These are phyloP conservation scores for Scaptodrosophila lebanonensis DNA, from an alignment of 1,140 invertebrate species.

Conservation along the genomic window DNA sequence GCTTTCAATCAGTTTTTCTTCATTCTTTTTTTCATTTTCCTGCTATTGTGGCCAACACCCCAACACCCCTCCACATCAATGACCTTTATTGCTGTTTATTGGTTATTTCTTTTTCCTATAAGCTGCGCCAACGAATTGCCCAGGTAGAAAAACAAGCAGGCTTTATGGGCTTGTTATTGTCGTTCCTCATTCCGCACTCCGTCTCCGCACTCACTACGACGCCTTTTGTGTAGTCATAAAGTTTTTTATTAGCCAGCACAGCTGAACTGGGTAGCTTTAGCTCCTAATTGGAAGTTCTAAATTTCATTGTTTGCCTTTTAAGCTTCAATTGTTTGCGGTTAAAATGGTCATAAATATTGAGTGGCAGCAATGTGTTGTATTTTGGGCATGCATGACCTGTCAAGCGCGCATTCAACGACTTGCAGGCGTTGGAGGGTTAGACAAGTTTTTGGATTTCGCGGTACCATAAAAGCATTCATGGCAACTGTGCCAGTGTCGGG, in stretches of 20 bases:
- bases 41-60: conserved; percentile 5
- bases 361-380: conserved; percentile 33
- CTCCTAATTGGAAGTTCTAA: conserved; percentile 72
- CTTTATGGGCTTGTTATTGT: conserved; percentile 71
- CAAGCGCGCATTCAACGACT: conserved; percentile 44
- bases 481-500: too few species aligned
- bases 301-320: conserved; percentile 72
- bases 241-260: conserved; percentile 26
- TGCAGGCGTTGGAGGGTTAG: too few species aligned
- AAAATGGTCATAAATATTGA: conserved; percentile 65
- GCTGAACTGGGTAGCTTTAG: conserved; percentile 26
- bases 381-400: conserved; percentile 26
- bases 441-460: too few species aligned
- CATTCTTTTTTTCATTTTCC: conserved; percentile 13
- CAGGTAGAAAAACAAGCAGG: conserved; percentile 16
- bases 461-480: too few species aligned
- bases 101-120: conserved; percentile 40
- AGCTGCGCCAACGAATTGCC: conserved; percentile 40
- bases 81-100: conserved; percentile 51
- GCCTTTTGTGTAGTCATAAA: conserved; percentile 36
- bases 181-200: conserved; percentile 44
- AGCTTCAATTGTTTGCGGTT: conserved; percentile 71
- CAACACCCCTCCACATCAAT: too few species aligned
- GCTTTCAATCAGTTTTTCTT: conserved; percentile 54
- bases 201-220: conserved; percentile 23